These are phyloP conservation scores for Penelope pileata DNA, from an alignment of 2,113 vertebrate species.

Conservation along the genomic window DNA sequence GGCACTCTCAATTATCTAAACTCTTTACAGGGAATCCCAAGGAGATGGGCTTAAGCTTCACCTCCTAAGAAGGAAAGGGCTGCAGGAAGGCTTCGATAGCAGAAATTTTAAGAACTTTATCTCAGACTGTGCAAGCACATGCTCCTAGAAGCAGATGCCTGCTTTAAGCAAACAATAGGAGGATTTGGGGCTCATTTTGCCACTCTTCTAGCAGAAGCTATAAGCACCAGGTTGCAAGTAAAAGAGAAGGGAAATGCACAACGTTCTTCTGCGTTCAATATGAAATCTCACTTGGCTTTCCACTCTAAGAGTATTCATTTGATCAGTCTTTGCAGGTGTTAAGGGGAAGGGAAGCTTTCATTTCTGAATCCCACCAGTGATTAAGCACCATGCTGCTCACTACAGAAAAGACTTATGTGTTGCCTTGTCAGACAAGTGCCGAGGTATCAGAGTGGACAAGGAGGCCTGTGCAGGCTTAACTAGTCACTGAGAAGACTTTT, in stretches of 20 bases:
- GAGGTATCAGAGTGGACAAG: neutral
- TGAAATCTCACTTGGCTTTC: neutral
- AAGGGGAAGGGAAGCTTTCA: neutral
- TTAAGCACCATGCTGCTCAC: neutral
- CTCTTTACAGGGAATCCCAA: slow-evolving; percentile 13
- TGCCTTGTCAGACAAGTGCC: neutral
- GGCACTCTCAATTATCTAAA: neutral
- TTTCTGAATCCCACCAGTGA: slow-evolving; percentile 18
- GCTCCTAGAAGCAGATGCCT: neutral
- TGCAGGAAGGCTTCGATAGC: neutral
- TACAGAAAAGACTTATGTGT: neutral
- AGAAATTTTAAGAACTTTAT: slow-evolving; percentile 26
- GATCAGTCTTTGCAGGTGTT: neutral
- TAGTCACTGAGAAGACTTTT: neutral
- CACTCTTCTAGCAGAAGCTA: neutral
- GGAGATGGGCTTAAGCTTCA: slow-evolving; percentile 6
- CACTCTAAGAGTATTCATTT: neutral
- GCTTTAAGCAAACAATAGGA: slow-evolving; percentile 19
- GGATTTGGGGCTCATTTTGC: slow-evolving; percentile 29
- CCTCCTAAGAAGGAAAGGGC: slow-evolving; percentile 12
- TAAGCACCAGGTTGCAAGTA: neutral
- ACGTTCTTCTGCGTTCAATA: neutral
- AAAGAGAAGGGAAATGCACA: neutral
- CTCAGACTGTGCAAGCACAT: neutral
- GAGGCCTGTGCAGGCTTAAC: neutral